phyloP scores from a whole-genome alignment of 2,797 vertebrate genomes.

The Pantherophis vulpinus region DNA sequence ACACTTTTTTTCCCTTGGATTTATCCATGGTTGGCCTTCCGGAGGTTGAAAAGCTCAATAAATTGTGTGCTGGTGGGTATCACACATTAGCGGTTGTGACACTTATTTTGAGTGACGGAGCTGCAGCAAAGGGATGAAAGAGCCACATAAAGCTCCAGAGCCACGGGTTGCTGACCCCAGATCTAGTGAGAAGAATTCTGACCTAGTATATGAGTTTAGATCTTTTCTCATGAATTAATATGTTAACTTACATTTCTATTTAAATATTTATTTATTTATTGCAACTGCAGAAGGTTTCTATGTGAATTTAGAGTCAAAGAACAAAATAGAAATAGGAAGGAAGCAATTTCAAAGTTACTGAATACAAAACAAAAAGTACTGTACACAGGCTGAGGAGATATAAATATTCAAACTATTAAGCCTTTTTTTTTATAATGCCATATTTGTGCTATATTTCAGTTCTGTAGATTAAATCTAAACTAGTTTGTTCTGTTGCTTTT shows the following conservation, averaged over 20 bases:
- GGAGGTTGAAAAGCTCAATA: too few species aligned
- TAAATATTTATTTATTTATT: neutral
- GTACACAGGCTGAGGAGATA: neutral
- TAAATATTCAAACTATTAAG: neutral
- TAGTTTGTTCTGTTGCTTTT: neutral
- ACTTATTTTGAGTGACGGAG: too few species aligned
- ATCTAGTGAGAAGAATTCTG: neutral
- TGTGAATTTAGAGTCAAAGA: neutral
- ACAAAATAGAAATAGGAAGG: neutral
- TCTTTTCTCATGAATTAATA: neutral
- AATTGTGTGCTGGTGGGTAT: too few species aligned
- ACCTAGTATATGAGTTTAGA: neutral
- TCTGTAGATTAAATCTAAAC: neutral
- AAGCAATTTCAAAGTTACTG: neutral
- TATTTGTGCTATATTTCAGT: neutral
- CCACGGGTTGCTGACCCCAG: too few species aligned
- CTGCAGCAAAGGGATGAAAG: too few species aligned
- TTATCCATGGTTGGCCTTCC: too few species aligned
- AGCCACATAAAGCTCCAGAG: too few species aligned
- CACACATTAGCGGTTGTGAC: too few species aligned
- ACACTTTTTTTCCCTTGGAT: too few species aligned
- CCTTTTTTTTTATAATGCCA: neutral
- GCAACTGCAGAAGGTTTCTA: neutral
- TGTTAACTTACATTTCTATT: neutral
- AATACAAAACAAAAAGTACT: neutral